A percentile compares a stretch with the other conserved stretches of the same genome.
These are phyloP conservation scores for Lasiurus borealis DNA, from an alignment of 2,113 vertebrate genomes.

Conservation along the genomic window DNA sequence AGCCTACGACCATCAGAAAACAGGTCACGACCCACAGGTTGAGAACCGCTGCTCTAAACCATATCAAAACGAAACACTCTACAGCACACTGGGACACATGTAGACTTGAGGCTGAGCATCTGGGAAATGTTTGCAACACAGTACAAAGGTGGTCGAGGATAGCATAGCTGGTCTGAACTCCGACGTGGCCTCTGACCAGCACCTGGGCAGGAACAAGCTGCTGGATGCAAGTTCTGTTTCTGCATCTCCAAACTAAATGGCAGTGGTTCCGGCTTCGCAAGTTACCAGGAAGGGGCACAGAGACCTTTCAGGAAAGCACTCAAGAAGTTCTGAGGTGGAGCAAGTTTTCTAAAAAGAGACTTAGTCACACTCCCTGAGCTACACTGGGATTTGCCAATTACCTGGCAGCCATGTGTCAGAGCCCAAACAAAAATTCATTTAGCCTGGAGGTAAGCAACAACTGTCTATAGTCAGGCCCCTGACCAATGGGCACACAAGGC, in stretches of 20 bases:
- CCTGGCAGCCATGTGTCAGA: accelerated
- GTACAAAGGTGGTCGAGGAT: neutral
- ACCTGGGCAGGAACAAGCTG: neutral
- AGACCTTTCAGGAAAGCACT: neutral
- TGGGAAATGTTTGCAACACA: neutral
- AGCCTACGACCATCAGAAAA: no score
- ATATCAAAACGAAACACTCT: neutral
- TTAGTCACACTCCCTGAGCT: neutral
- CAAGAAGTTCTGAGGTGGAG: neutral
- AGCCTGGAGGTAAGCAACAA: neutral
- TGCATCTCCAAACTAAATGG: neutral
- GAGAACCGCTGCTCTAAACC: neutral
- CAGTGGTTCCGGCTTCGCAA: neutral
- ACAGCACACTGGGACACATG: neutral
- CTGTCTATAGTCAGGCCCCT: neutral
- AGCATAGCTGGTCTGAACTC: neutral
- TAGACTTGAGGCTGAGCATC: no score
- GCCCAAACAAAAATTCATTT: neutral
- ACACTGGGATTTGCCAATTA: neutral
- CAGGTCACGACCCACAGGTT: no score
- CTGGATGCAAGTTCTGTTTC: neutral
- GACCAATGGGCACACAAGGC: no score
- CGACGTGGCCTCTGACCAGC: neutral
- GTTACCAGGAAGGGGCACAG: neutral
- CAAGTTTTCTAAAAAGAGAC: neutral